phyloP scores from a whole-genome alignment of 2,113 vertebrate genomes.

The Vidua chalybeata region DNA sequence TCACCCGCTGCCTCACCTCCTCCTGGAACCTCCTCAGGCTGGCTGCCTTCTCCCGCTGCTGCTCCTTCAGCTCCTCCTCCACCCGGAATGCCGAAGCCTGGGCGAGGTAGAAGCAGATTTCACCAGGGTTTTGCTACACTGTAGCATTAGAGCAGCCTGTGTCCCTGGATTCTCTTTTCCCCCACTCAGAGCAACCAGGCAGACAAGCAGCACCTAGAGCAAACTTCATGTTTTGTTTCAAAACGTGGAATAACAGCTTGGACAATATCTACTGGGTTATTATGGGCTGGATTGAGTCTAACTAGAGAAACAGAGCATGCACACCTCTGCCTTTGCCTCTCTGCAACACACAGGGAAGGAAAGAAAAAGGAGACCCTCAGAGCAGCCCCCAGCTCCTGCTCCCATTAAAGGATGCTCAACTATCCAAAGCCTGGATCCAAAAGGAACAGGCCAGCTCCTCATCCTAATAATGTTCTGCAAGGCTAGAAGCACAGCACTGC shows the following conservation, averaged over 20 bases:
- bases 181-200: accelerated
- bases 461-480: neutral
- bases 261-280: accelerated
- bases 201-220: neutral
- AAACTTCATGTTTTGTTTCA: neutral
- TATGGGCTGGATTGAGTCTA: neutral
- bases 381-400: neutral
- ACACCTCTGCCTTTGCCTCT: neutral
- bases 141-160: too few species aligned
- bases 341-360: neutral
- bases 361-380: neutral
- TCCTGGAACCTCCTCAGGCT: slow-evolving; percentile 83
- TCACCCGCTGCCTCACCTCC: slow-evolving; percentile 84
- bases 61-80: slow-evolving; percentile 80
- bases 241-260: neutral
- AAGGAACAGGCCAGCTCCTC: neutral
- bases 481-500: neutral
- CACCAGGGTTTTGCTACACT: neutral
- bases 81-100: slow-evolving; percentile 78
- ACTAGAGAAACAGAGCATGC: accelerated
- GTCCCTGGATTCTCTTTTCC: neutral
- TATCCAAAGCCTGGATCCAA: neutral
- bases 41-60: slow-evolving; percentile 73
- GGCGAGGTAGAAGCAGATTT: neutral
- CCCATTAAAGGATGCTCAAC: neutral